Evolutionary conservation across 2,797 vertebrate species (phyloP).

Genomic region (Leptodactylus fallax): DNA sequence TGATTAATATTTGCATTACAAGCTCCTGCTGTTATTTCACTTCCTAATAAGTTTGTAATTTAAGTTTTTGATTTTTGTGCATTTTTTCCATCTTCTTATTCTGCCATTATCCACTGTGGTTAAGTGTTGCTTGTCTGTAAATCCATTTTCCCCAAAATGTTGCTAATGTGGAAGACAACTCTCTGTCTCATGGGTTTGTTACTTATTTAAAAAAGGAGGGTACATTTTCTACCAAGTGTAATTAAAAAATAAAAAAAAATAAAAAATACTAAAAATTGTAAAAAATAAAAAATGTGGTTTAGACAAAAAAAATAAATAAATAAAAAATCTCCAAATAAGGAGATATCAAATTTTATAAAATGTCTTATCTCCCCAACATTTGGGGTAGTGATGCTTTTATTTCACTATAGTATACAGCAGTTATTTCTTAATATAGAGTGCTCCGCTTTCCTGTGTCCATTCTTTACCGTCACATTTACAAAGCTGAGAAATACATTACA

Average conservation of each 20-base stretch:
- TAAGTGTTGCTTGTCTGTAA: constrained; percentile 68
- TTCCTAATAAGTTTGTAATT: constrained; percentile 32
- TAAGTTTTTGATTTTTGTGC: too few relatives aligned
- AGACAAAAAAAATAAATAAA: constrained; percentile 61
- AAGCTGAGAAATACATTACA: constrained; percentile 73
- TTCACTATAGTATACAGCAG: constrained; percentile 79
- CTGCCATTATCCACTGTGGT: constrained; percentile 71
- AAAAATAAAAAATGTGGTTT: constrained; percentile 67
- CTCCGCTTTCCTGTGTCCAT: constrained; percentile 71
- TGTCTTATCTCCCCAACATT: constrained; percentile 90
- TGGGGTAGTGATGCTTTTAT: constrained; percentile 83
- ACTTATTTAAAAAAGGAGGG: constrained; percentile 80
- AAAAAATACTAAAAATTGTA: constrained; percentile 75
- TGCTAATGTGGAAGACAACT: constrained; percentile 67
- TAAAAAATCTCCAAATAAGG: constrained; percentile 81
- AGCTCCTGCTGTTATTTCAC: constrained; percentile 50
- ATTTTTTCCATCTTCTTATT: constrained; percentile 24
- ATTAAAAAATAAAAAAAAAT: constrained; percentile 80
- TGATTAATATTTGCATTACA: background rate
- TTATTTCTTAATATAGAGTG: constrained; percentile 75
- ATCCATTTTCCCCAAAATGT: constrained; percentile 6
- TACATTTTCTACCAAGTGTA: constrained; percentile 84
- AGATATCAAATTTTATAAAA: constrained; percentile 83
- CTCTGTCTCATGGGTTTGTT: constrained; percentile 82
- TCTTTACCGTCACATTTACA: constrained; percentile 77